Conservation (phyloP, 1,140 invertebrate species). For the Schmidtea mediterranea region DNA sequence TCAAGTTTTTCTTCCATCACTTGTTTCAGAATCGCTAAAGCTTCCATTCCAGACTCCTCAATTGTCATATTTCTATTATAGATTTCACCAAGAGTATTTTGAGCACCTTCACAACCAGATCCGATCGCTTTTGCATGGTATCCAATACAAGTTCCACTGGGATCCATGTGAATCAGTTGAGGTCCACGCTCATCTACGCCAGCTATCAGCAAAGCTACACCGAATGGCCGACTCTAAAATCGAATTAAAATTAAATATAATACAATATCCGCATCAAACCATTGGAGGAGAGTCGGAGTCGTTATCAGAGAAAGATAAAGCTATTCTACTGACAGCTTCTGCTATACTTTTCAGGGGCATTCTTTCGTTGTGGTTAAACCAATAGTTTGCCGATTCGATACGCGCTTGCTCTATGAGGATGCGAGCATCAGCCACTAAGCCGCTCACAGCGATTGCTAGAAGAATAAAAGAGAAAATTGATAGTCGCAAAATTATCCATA, state of each 20-base stretch:
- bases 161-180: constrained; percentile 69
- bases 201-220: constrained; percentile 50
- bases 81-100: constrained; percentile 67
- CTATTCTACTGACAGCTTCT: constrained; percentile 84
- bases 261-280: too few relatives aligned
- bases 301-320: constrained; percentile 90
- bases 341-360: constrained; percentile 90
- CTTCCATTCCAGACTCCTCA: constrained; percentile 67
- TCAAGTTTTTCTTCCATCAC: constrained; percentile 99
- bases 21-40: constrained; percentile 81
- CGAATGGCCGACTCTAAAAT: constrained; percentile 94
- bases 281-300: constrained; percentile 55
- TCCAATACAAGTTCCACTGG: constrained; percentile 78
- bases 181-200: constrained; percentile 34
- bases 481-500: too few relatives aligned
- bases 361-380: constrained; percentile 81
- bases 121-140: constrained; percentile 97
- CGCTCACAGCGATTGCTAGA: constrained; percentile 86
- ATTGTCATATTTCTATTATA: constrained; percentile 70
- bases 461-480: too few relatives aligned
- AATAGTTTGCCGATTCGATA: constrained; percentile 53
- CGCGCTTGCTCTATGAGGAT: not conserved
- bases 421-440: not conserved
- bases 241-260: too few relatives aligned
- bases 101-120: constrained; percentile 90